Conservation (phyloP, 1,140 invertebrate species). For the Anthonomus grandis region DNA sequence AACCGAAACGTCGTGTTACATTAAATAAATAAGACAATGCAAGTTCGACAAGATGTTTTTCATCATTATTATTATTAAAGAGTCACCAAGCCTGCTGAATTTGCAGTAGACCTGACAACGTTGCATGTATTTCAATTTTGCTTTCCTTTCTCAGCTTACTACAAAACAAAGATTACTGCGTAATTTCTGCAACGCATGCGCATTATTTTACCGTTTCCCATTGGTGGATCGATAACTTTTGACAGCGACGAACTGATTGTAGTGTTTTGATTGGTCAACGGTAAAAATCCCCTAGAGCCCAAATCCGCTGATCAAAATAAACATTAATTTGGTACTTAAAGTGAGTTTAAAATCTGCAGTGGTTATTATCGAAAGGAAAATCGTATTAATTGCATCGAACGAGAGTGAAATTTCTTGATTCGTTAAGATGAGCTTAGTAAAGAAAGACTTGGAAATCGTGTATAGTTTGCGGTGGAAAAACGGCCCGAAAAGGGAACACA, state of each 20-base stretch:
- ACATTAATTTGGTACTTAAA: not conserved
- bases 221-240: not conserved
- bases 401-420: not conserved
- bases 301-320: constrained; percentile 8
- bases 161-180: constrained; percentile 19
- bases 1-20: too few species aligned
- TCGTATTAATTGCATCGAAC: too few species aligned
- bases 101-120: too few species aligned
- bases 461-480: constrained; percentile 49
- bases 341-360: not conserved
- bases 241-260: too few species aligned
- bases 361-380: not conserved
- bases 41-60: too few species aligned
- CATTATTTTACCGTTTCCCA: not conserved
- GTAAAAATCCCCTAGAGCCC: too few species aligned
- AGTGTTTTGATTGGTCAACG: too few species aligned
- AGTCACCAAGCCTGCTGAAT: too few species aligned
- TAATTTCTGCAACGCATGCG: constrained; percentile 10
- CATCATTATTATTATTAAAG: too few species aligned
- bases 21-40: too few species aligned
- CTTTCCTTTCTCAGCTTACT: too few species aligned
- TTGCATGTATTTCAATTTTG: too few species aligned
- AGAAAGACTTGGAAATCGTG: constrained; percentile 43
- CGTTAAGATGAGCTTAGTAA: constrained; percentile 35
- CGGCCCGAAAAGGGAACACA: constrained; percentile 37